These are phyloP conservation scores for Odocoileus virginianus DNA, from an alignment of 2,113 vertebrate genomes.

Conservation along the genomic window DNA sequence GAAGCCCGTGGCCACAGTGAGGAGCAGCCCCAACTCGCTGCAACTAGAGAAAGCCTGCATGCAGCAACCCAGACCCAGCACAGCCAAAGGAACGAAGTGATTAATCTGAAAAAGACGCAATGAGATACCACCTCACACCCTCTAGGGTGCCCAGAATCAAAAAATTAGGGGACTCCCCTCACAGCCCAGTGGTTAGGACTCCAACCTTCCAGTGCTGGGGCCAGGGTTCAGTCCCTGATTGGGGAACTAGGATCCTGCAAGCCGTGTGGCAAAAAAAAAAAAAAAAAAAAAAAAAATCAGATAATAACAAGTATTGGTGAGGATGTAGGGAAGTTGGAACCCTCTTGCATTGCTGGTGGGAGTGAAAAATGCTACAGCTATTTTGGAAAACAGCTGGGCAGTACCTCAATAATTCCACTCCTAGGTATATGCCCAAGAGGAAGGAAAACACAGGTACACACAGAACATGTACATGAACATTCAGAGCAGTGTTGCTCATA, in stretches of 20 bases:
- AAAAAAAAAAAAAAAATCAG: not conserved
- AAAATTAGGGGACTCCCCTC: not conserved
- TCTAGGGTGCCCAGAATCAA: too few relatives aligned
- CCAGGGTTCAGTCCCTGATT: not conserved
- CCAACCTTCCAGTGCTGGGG: not conserved
- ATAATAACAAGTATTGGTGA: accelerated
- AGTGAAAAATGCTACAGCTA: not conserved
- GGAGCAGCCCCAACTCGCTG: not conserved
- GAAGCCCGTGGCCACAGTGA: not conserved
- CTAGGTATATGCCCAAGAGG: not conserved
- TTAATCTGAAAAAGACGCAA: not conserved
- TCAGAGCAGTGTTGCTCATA: accelerated
- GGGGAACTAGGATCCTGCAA: not conserved
- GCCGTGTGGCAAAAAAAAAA: not conserved
- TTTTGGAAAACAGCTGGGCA: not conserved
- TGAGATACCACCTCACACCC: not conserved
- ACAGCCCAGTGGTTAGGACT: not conserved
- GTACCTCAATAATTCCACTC: not conserved
- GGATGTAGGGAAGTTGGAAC: not conserved
- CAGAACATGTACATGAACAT: not conserved
- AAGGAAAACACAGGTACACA: not conserved
- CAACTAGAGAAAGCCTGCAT: not conserved
- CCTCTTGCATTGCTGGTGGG: not conserved
- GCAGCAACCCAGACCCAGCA: not conserved
- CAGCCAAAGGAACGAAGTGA: not conserved